Conservation (phyloP, 2,888 invertebrate species). For the Drosophila cognata region DNA sequence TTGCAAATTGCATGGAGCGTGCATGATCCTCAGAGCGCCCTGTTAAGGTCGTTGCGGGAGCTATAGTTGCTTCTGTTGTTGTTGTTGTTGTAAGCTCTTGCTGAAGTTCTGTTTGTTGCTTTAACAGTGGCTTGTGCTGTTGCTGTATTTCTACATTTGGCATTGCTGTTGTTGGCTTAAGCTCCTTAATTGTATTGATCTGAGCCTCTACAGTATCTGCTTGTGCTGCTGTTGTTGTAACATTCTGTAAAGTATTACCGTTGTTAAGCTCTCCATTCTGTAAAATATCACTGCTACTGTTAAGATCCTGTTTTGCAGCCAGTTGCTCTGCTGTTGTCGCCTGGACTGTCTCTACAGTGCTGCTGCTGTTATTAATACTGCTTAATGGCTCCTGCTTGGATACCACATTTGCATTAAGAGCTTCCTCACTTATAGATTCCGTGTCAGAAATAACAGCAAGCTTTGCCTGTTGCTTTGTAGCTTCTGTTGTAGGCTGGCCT, state of each 20-base stretch:
- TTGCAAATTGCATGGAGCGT: constrained; percentile 59
- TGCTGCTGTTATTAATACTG: not conserved
- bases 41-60: constrained; percentile 1
- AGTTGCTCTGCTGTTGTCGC: not conserved
- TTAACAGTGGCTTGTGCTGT: not conserved
- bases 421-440: not conserved
- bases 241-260: not conserved
- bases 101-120: not conserved
- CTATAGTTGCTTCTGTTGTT: constrained; percentile 16
- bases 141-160: not conserved
- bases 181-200: not conserved
- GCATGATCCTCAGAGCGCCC: constrained; percentile 53
- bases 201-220: not conserved
- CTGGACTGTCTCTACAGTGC: not conserved
- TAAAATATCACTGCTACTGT: not conserved
- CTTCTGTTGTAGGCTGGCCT: constrained; percentile 5
- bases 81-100: constrained; percentile 6
- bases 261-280: not conserved
- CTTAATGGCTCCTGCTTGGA: not conserved
- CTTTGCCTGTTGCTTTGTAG: not conserved
- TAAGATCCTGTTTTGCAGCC: not conserved
- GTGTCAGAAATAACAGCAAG: not conserved
- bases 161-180: not conserved
- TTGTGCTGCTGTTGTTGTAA: not conserved
- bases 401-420: not conserved